Percentiles rank a stretch among this genome's conserved stretches.
Evolutionary conservation across 2,113 vertebrate species (phyloP).

Genomic region (Rhea pennata): DNA sequence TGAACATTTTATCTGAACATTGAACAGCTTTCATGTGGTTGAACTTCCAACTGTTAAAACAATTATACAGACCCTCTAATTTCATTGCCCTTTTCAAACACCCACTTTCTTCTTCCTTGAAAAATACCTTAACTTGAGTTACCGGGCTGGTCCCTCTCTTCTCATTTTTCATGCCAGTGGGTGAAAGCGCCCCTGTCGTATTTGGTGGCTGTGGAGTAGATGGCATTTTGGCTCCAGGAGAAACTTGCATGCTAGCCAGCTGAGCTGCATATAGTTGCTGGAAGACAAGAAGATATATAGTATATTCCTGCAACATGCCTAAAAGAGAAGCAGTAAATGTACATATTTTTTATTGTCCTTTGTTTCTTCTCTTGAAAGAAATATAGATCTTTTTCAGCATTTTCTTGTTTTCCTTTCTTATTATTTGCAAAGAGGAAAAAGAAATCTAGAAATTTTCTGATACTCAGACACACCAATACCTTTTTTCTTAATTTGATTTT

Average conservation of each 20-base stretch:
- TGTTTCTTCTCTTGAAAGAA: background rate
- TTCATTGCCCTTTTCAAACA: conserved; percentile 43
- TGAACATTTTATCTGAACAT: conserved; percentile 7
- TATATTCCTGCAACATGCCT: conserved; percentile 40
- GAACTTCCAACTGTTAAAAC: conserved; percentile 28
- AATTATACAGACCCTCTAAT: conserved; percentile 21
- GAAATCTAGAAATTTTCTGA: background rate
- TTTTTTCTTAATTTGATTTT: background rate
- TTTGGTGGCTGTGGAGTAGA: conserved; percentile 93
- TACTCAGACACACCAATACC: background rate
- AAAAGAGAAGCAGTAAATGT: background rate
- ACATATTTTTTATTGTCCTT: background rate
- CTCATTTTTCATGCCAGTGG: conserved; percentile 96
- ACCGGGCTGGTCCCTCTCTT: conserved; percentile 97
- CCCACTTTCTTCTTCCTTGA: background rate
- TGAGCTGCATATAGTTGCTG: conserved; percentile 99
- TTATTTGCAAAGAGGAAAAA: background rate
- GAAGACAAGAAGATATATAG: conserved; percentile 77
- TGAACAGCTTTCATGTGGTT: background rate
- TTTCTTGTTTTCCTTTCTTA: background rate
- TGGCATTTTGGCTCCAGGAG: conserved; percentile 98
- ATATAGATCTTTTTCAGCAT: background rate
- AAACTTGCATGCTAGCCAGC: conserved; percentile 99
- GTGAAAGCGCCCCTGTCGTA: conserved; percentile 91
- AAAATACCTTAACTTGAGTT: conserved; percentile 90